A percentile compares a stretch with the other conserved stretches of the same genome.
phyloP scores from a whole-genome alignment of 2,888 invertebrate species.

The Petrolisthes manimaculis region DNA sequence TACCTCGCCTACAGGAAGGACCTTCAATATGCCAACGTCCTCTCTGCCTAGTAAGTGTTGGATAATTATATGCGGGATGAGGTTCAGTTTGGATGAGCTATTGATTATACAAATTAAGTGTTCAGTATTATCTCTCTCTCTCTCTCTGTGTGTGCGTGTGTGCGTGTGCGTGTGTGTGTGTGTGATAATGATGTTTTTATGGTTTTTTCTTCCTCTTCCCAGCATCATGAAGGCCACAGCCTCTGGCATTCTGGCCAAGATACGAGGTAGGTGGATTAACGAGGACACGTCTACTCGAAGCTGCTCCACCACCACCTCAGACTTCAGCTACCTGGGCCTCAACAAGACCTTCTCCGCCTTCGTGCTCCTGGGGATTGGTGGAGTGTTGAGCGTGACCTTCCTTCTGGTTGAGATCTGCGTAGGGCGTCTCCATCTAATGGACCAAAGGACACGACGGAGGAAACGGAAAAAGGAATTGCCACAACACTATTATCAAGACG shows the following conservation, averaged over 20 bases:
- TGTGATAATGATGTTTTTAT: background rate
- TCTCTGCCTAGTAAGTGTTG: constrained; percentile 28
- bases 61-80: no score
- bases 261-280: background rate
- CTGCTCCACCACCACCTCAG: background rate
- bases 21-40: constrained; percentile 28
- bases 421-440: background rate
- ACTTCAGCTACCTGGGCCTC: constrained; percentile 24
- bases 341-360: constrained; percentile 27
- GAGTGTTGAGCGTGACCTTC: background rate
- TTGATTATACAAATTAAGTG: no score
- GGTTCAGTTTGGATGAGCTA: no score
- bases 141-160: background rate
- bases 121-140: background rate
- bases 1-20: constrained; percentile 34
- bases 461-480: background rate
- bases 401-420: constrained; percentile 1
- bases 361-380: background rate
- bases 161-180: constrained; percentile 8
- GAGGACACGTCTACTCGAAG: background rate
- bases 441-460: background rate
- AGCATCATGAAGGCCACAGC: constrained; percentile 19
- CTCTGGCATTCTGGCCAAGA: constrained; percentile 9
- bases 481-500: background rate
- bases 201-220: background rate